Evolutionary conservation across 2,113 vertebrate genomes (phyloP).

Genomic region (Phylloscopus trochilus): DNA sequence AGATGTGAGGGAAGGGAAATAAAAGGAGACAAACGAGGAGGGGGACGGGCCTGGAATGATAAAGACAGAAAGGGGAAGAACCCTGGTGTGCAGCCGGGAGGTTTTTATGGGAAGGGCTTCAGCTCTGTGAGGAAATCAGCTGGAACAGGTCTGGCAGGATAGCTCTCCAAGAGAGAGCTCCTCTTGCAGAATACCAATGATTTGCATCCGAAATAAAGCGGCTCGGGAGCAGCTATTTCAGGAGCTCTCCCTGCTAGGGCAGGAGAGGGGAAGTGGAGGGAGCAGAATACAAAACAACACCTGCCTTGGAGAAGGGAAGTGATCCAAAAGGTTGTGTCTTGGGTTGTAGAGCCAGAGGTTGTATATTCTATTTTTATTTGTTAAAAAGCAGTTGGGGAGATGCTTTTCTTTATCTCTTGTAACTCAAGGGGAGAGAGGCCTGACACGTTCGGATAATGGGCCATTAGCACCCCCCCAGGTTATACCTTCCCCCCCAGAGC

Average conservation of each 20-base stretch:
- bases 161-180: conserved; percentile 20
- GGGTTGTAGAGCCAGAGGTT: too few species aligned
- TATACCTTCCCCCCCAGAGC: too few species aligned
- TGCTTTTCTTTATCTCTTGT: too few species aligned
- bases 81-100: background rate
- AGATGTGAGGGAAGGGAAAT: background rate
- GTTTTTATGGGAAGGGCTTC: conserved; percentile 6
- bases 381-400: too few species aligned
- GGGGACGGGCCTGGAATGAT: background rate
- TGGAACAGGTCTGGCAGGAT: conserved; percentile 31
- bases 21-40: background rate
- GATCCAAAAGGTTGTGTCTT: background rate
- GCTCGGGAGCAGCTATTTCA: conserved; percentile 2
- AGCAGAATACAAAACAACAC: background rate
- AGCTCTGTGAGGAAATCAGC: background rate
- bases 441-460: too few species aligned
- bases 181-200: background rate
- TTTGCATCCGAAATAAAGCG: background rate
- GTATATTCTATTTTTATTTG: too few species aligned
- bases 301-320: background rate
- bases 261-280: background rate
- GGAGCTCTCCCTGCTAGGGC: background rate
- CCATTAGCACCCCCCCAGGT: too few species aligned
- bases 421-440: too few species aligned
- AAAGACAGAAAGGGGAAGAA: background rate